These are phyloP conservation scores for Hololepta plana DNA, from an alignment of 2,888 invertebrate genomes.

Conservation along the genomic window DNA sequence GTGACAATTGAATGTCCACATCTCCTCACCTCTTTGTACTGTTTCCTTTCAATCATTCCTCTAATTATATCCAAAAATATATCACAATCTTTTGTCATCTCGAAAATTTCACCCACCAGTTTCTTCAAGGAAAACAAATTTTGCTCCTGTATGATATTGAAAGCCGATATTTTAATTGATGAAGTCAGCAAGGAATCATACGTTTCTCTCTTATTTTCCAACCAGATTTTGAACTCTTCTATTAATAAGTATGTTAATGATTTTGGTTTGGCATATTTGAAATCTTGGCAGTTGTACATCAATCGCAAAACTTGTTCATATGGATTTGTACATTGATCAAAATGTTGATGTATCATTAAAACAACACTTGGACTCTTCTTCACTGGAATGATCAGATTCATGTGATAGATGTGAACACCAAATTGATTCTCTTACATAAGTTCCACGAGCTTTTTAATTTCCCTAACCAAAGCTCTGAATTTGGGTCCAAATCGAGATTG, in stretches of 20 bases:
- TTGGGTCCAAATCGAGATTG: constrained; percentile 9
- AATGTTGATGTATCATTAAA: constrained; percentile 21
- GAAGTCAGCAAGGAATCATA: constrained; percentile 30
- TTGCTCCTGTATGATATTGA: constrained; percentile 50
- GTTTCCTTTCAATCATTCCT: constrained; percentile 33
- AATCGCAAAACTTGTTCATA: constrained; percentile 39
- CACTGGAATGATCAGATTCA: constrained; percentile 15
- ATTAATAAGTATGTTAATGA: constrained; percentile 42
- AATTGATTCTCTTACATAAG: constrained; percentile 9
- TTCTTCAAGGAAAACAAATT: constrained; percentile 43
- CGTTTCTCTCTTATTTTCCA: constrained; percentile 22
- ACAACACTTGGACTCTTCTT: constrained; percentile 25
- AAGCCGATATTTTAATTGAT: constrained; percentile 50
- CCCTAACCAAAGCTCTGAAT: constrained; percentile 8
- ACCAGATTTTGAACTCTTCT: constrained; percentile 38
- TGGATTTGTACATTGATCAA: constrained; percentile 31
- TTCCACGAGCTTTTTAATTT: constrained; percentile 11
- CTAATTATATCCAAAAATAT: constrained; percentile 42
- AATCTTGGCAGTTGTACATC: constrained; percentile 41
- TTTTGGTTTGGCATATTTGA: constrained; percentile 41
- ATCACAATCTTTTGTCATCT: constrained; percentile 40
- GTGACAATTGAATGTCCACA: constrained; percentile 3
- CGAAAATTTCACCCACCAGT: constrained; percentile 43
- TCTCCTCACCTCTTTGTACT: constrained; percentile 45
- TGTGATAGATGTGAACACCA: background rate